Conservation (phyloP, 1,140 invertebrate species). For the Cotesia vestalis region DNA sequence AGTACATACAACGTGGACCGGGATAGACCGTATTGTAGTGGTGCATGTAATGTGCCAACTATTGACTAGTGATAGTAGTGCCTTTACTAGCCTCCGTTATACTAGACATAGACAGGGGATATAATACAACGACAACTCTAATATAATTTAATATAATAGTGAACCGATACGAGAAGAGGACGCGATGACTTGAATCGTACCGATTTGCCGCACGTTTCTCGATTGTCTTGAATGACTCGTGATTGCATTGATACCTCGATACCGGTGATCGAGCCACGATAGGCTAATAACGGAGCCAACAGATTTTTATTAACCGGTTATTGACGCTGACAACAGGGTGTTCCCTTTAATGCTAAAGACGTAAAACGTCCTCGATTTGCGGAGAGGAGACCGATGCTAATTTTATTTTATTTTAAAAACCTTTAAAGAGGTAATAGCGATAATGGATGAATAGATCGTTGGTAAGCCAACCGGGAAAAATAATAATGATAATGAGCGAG, state of each 20-base stretch:
- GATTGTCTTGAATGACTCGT: conserved; percentile 31
- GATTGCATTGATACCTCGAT: conserved; percentile 28
- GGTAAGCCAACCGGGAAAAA: background rate
- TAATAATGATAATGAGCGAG: background rate
- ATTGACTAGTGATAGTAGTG: conserved; percentile 8
- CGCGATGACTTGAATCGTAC: conserved; percentile 1
- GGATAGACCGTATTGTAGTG: background rate
- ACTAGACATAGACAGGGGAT: conserved; percentile 1
- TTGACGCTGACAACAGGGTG: no score
- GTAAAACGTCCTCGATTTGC: background rate
- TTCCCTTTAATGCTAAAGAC: background rate
- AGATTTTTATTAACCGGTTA: conserved; percentile 1
- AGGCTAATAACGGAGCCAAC: conserved; percentile 22
- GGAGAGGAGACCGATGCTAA: background rate
- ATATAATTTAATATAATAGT: conserved; percentile 8
- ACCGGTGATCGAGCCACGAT: conserved; percentile 21
- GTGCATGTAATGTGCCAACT: background rate
- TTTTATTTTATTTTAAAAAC: no score
- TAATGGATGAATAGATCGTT: no score
- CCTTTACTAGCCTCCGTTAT: conserved; percentile 25
- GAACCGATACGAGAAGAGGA: no score
- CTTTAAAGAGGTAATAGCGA: no score
- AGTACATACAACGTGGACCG: background rate
- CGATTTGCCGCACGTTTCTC: conserved; percentile 30
- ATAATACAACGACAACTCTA: no score